Percentiles rank a stretch among this genome's conserved stretches.
Conservation (phyloP, 2,113 vertebrate genomes). For the Bungarus multicinctus region DNA sequence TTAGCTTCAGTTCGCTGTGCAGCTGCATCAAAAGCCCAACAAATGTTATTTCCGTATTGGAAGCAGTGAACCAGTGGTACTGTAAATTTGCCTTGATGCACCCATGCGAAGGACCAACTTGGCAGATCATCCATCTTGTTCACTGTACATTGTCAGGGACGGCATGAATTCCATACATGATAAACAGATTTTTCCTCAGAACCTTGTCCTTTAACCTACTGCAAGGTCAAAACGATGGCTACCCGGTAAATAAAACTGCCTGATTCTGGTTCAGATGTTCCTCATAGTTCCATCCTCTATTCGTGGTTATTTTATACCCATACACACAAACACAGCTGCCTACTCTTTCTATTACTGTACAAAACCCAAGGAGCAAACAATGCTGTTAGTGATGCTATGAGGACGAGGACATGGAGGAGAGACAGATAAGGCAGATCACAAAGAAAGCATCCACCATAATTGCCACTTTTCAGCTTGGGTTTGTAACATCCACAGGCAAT, state of each 20-base stretch:
- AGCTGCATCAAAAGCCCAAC: slow-evolving; percentile 57
- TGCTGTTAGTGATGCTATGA: background rate
- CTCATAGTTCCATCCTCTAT: slow-evolving; percentile 50
- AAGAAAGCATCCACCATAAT: background rate
- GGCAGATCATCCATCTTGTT: slow-evolving; percentile 83
- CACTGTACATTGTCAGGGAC: slow-evolving; percentile 75
- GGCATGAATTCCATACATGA: slow-evolving; percentile 72
- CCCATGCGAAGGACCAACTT: slow-evolving; percentile 71
- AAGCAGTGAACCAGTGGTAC: slow-evolving; percentile 64
- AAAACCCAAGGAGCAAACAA: background rate
- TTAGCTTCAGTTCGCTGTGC: slow-evolving; percentile 60
- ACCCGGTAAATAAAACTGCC: slow-evolving; percentile 58
- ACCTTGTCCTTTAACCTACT: slow-evolving; percentile 79
- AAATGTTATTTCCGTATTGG: slow-evolving; percentile 70
- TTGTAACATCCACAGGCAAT: background rate
- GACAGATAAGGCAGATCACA: background rate
- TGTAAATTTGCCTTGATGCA: slow-evolving; percentile 76
- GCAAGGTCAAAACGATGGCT: slow-evolving; percentile 76
- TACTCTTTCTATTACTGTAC: slow-evolving; percentile 23
- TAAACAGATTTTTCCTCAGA: slow-evolving; percentile 78
- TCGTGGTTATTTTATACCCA: slow-evolving; percentile 20
- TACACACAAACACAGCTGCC: slow-evolving; percentile 54
- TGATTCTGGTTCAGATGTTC: slow-evolving; percentile 19
- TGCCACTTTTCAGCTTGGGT: background rate
- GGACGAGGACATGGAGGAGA: background rate